Evolutionary conservation across 2,113 vertebrate genomes (phyloP), one percentile per base, ranked within the genome.

Genomic region (Macrotus californicus): DNA sequence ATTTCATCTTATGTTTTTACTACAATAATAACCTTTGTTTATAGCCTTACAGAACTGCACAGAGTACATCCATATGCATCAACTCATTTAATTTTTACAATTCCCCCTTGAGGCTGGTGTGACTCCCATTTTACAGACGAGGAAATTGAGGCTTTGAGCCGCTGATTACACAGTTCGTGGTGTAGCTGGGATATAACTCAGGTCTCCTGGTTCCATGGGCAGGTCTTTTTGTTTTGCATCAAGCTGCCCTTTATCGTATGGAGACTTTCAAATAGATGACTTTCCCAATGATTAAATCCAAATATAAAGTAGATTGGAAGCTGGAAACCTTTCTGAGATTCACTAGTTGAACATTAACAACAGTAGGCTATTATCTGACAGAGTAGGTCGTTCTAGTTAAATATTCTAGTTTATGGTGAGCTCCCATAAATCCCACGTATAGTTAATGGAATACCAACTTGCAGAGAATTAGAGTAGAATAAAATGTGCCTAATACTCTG

Each of bases 271-370:
- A 66, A 54, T 89, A 54, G 69, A 92, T 94, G 85, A 43, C 61
- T 89, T 94, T 66, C 61, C 39, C 70, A 75, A 26, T 83, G 50
- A 83, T 93, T 94, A 79, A 80, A 75, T 94, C 69, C 84, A 91
- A 64, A 96, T 94, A 75, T 81, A 69, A 86, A 88, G 41, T 59
- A 59, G 91, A 75, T 56, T 94, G 77, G 64, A 79, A 95, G 87
- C 82, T 72, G 89, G 81, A 94, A 93, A 72, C 82, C 85, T 95
- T 93, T 76, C 82, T 80, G 84, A 89, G 87, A 90, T 87, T 87
- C 95, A 93, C 96, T 96, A 80, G 96, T 97, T 96, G 97, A 97
- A 97, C 97, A 96, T 97, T 97, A 97, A 96, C 95, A 94, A 73
- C 26, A n/a, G 86, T 84, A 59, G 91, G 89, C 96, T 95, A 95